A percentile compares a stretch with the other conserved stretches of the same genome.
phyloP scores from a whole-genome alignment of 2,797 vertebrate species.

The Poeciliopsis paucimaculata region DNA sequence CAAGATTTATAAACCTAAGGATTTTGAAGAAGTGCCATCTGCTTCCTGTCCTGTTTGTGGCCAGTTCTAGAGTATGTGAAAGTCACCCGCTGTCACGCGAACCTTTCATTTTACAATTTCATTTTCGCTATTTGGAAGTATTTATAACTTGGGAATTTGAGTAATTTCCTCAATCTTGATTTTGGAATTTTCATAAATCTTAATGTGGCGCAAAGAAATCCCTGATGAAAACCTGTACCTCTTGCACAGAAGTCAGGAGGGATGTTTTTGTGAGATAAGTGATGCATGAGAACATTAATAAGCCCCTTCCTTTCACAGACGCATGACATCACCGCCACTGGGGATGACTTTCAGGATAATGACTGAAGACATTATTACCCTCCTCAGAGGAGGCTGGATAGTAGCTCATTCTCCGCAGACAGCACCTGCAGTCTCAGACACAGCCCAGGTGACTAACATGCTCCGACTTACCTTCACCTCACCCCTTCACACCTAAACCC shows the following conservation, averaged over 20 bases:
- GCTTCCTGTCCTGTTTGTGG: conserved; percentile 10
- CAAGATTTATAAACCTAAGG: not conserved
- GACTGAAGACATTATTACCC: conserved; percentile 54
- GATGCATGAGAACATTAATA: conserved; percentile 35
- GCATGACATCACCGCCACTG: conserved; percentile 62
- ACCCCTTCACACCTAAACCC: conserved; percentile 30
- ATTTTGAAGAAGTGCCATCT: conserved; percentile 17
- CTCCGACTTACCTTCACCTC: conserved; percentile 57
- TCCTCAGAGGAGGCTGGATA: conserved; percentile 34
- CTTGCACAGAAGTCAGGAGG: conserved; percentile 19
- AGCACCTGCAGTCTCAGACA: conserved; percentile 55
- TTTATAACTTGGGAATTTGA: not conserved
- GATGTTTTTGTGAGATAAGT: conserved; percentile 27
- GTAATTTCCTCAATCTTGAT: not conserved
- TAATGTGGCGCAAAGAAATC: not conserved
- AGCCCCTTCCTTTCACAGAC: conserved; percentile 40
- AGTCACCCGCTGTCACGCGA: not conserved
- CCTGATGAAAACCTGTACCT: not conserved
- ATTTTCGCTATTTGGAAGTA: not conserved
- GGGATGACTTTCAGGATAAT: conserved; percentile 57
- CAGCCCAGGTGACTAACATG: conserved; percentile 62
- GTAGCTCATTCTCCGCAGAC: conserved; percentile 34
- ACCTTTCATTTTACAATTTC: not conserved
- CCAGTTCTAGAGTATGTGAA: not conserved
- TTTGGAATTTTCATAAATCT: not conserved